These are phyloP conservation scores for Ondatra zibethicus DNA, from an alignment of 2,113 vertebrate genomes.

Conservation along the genomic window DNA sequence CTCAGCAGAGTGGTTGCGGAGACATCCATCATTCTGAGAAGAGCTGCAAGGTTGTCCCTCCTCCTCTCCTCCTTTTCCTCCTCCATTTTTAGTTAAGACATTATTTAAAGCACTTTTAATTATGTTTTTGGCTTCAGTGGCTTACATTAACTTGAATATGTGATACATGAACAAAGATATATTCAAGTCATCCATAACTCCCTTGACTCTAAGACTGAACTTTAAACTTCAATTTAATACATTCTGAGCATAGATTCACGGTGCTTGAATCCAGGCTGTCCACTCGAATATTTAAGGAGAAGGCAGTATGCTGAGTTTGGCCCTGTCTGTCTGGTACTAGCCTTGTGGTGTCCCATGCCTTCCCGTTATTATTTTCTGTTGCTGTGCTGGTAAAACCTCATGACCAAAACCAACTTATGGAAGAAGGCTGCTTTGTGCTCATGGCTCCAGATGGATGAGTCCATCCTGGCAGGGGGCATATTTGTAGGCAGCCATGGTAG, in stretches of 20 bases:
- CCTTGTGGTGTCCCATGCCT: neutral
- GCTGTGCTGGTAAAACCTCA: neutral
- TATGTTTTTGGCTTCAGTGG: neutral
- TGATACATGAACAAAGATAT: neutral
- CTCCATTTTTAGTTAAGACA: neutral
- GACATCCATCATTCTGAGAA: neutral
- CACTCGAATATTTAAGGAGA: neutral
- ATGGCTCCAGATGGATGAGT: neutral
- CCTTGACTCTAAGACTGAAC: no score
- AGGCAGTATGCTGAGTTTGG: neutral
- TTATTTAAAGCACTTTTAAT: neutral
- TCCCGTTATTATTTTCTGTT: neutral
- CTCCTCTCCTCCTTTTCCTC: neutral
- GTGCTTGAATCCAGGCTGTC: neutral
- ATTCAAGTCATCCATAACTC: neutral
- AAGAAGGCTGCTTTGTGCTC: neutral
- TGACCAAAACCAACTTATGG: neutral
- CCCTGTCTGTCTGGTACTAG: rapidly evolving
- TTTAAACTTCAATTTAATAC: neutral
- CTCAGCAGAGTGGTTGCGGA: neutral
- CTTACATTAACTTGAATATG: neutral
- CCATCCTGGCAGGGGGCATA: no score
- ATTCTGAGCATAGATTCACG: neutral
- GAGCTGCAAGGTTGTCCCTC: neutral
- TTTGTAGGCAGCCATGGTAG: neutral